Percentiles rank a stretch among this genome's conserved stretches.
Evolutionary conservation across 2,113 vertebrate species (phyloP).

Genomic region (Labeo rohita): DNA sequence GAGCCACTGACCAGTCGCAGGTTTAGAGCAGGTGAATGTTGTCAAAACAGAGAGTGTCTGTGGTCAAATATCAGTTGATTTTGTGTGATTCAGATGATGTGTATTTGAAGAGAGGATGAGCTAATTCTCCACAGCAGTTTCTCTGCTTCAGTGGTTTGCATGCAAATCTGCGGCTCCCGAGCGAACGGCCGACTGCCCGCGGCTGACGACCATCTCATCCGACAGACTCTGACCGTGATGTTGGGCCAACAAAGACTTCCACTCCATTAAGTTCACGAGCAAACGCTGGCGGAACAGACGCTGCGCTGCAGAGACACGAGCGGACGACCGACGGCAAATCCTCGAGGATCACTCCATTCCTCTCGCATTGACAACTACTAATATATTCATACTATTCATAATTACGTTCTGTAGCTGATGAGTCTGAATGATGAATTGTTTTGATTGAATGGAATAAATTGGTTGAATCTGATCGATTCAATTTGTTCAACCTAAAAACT

Average conservation of each 20-base stretch:
- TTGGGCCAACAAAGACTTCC: not conserved
- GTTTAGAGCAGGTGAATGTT: not conserved
- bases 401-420: not conserved
- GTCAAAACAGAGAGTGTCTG: not conserved
- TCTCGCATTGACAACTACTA: not conserved
- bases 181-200: no score
- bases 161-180: not conserved
- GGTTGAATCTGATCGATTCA: no score
- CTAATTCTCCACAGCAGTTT: not conserved
- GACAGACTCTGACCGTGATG: not conserved
- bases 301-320: not conserved
- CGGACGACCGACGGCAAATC: not conserved
- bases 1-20: no score
- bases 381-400: not conserved
- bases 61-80: not conserved
- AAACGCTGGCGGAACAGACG: not conserved
- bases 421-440: not conserved
- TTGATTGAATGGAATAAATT: no score
- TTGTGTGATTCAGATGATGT: not conserved
- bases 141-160: not conserved
- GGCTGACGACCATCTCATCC: not conserved
- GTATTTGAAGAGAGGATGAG: not conserved
- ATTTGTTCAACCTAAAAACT: no score
- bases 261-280: not conserved
- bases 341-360: not conserved